Conservation (phyloP, 1,140 invertebrate genomes). For the Megathymus violae region DNA sequence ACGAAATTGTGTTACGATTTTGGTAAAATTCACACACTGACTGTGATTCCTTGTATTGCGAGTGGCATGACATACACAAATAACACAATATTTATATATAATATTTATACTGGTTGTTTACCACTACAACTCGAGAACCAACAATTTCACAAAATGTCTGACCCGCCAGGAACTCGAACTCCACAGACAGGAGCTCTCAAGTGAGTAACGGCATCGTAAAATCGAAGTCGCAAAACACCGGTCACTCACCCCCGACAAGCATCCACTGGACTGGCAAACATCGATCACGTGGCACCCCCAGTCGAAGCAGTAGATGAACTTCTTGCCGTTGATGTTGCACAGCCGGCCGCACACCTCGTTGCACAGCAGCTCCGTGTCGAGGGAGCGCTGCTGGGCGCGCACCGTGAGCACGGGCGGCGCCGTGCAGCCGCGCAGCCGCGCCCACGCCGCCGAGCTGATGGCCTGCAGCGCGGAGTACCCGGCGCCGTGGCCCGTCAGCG, state of each 20-base stretch:
- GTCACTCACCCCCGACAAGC: conserved; percentile 76
- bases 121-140: too few species aligned
- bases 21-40: too few species aligned
- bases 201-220: too few species aligned
- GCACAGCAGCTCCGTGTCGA: conserved; percentile 79
- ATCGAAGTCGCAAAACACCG: too few species aligned
- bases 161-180: too few species aligned
- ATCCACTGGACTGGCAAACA: conserved; percentile 80
- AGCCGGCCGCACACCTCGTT: conserved; percentile 79
- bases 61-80: too few species aligned
- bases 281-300: conserved; percentile 83
- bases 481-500: conserved; percentile 72
- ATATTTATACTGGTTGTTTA: too few species aligned
- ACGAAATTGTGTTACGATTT: too few species aligned
- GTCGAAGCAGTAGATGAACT: conserved; percentile 83
- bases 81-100: too few species aligned
- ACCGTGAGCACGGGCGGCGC: conserved; percentile 54
- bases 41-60: too few species aligned
- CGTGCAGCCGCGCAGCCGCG: conserved; percentile 46
- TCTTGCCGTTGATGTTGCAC: conserved; percentile 69
- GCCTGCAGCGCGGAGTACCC: conserved; percentile 72
- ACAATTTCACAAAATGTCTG: too few species aligned
- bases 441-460: conserved; percentile 70
- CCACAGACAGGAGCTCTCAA: too few species aligned
- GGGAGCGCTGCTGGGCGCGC: conserved; percentile 71